Percentiles rank a stretch among this genome's conserved stretches.
phyloP scores from a whole-genome alignment of 1,140 invertebrate species.

The Pogonognathellus flavescens region DNA sequence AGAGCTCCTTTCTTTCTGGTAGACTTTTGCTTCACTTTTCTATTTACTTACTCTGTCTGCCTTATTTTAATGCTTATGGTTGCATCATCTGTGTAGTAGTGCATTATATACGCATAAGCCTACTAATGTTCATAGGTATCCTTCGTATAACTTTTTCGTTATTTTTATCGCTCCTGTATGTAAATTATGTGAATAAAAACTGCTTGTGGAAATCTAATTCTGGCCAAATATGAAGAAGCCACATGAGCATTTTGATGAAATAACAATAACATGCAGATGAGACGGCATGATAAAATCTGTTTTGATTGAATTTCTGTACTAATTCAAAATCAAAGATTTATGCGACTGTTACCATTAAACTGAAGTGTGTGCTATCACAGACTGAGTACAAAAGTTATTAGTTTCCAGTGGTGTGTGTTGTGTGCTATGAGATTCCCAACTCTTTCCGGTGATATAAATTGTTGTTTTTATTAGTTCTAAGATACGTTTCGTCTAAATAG shows the following conservation, averaged over 20 bases:
- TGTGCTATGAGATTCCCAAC: background rate
- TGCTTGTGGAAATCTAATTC: too few relatives aligned
- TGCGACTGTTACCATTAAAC: background rate
- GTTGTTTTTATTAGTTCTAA: conserved; percentile 13
- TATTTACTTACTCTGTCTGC: too few relatives aligned
- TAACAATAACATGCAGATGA: conserved; percentile 7
- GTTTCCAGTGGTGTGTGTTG: background rate
- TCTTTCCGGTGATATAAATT: conserved; percentile 4
- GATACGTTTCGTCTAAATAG: background rate
- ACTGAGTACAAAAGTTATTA: background rate
- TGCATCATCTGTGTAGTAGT: too few relatives aligned
- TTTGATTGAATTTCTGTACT: conserved; percentile 30
- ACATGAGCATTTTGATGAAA: background rate
- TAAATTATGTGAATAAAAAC: too few relatives aligned
- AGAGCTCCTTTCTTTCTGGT: too few relatives aligned
- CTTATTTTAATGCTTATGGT: too few relatives aligned
- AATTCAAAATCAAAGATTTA: conserved; percentile 7
- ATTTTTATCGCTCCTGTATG: too few relatives aligned
- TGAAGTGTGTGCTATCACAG: background rate
- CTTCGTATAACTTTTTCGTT: too few relatives aligned
- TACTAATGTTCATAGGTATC: too few relatives aligned
- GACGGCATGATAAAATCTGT: conserved; percentile 8
- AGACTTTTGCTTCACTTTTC: too few relatives aligned
- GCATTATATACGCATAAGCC: too few relatives aligned
- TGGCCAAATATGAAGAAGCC: too few relatives aligned